A percentile compares a stretch with the other conserved stretches of the same genome.
phyloP scores from a whole-genome alignment of 2,888 invertebrate genomes.

The Craniophora ligustri region DNA sequence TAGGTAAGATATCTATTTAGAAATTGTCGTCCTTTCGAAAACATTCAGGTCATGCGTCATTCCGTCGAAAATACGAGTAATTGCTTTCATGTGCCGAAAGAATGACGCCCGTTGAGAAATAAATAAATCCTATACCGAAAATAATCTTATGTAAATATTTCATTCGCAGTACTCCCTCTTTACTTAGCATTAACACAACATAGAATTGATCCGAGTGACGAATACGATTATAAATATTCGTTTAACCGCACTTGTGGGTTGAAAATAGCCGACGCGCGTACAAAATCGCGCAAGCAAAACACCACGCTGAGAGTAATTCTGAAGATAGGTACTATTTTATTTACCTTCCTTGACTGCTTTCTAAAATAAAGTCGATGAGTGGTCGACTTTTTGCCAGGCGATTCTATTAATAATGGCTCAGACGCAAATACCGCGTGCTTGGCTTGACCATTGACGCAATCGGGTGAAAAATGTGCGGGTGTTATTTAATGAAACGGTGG shows the following conservation, averaged over 20 bases:
- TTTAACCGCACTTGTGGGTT: slow-evolving; percentile 66
- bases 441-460: slow-evolving; percentile 85
- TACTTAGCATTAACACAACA: slow-evolving; percentile 81
- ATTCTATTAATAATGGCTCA: slow-evolving; percentile 81
- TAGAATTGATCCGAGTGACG: slow-evolving; percentile 77
- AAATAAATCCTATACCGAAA: slow-evolving; percentile 77
- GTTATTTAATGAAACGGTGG: slow-evolving; percentile 82
- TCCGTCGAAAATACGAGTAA: slow-evolving; percentile 75
- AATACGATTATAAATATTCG: slow-evolving; percentile 83
- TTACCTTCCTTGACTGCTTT: slow-evolving; percentile 81
- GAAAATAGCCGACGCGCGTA: slow-evolving; percentile 72
- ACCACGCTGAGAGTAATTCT: slow-evolving; percentile 71
- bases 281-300: slow-evolving; percentile 75
- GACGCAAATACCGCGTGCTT: slow-evolving; percentile 85
- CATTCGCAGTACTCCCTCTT: slow-evolving; percentile 72
- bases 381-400: slow-evolving; percentile 82
- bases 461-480: slow-evolving; percentile 82
- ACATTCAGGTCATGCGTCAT: slow-evolving; percentile 82
- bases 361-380: slow-evolving; percentile 84
- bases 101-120: slow-evolving; percentile 77
- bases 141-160: slow-evolving; percentile 83
- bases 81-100: slow-evolving; percentile 81
- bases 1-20: slow-evolving; percentile 42
- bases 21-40: slow-evolving; percentile 66
- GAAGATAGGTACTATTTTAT: slow-evolving; percentile 79